Percentiles rank a stretch among this genome's conserved stretches.
phyloP scores from a whole-genome alignment of 2,888 invertebrate genomes.

The Chaitophorus viminalis region DNA sequence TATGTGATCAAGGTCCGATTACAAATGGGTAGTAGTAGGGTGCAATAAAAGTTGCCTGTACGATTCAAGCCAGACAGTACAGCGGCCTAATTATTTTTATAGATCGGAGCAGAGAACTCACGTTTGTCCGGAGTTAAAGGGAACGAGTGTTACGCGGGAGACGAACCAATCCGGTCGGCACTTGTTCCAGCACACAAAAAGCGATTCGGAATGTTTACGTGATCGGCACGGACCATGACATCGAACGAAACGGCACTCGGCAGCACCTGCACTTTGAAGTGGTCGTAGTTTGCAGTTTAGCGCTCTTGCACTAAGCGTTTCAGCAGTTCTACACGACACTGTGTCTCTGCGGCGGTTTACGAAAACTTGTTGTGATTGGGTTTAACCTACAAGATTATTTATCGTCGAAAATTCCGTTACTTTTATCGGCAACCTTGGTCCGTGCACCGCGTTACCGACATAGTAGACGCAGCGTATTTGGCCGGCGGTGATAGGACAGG shows the following conservation, averaged over 20 bases:
- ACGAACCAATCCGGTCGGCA: background rate
- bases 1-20: background rate
- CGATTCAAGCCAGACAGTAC: no score
- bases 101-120: no score
- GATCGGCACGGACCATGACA: background rate
- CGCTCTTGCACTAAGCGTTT: no score
- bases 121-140: background rate
- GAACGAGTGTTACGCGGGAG: background rate
- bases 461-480: background rate
- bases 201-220: background rate
- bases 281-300: background rate
- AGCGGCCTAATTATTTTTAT: background rate
- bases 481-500: background rate
- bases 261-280: background rate
- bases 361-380: background rate
- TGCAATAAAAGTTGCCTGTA: no score
- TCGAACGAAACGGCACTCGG: background rate
- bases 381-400: conserved; percentile 49
- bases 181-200: background rate
- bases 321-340: no score
- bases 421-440: conserved; percentile 39
- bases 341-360: no score
- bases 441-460: background rate
- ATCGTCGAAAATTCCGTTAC: conserved; percentile 50
- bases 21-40: background rate